Base-by-base conservation (phyloP, 2,113 vertebrate species). In the Trogon melanurus region DNA sequence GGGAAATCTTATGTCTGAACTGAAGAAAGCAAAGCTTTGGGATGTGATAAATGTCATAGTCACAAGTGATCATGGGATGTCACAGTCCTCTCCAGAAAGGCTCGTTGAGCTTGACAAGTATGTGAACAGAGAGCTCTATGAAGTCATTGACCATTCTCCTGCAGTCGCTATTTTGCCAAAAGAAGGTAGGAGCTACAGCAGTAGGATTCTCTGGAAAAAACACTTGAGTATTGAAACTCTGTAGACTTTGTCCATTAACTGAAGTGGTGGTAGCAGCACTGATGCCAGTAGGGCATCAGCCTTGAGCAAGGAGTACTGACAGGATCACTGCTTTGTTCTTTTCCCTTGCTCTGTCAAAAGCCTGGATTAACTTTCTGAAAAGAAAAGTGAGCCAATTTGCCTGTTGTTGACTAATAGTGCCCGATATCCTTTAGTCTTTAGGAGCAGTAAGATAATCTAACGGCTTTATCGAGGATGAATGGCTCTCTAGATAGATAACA, bases 31-130 rank as follows among this genome's bases (percentile, higher is more conserved):
- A 0, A 98, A 98, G 36, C 72, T 99, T 72, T 99, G 98, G 94
- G 96, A 98, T 51, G 91, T 71, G 14, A 53, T 99, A 53, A 99
- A 99, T 95, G 96, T 99, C 45, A 98, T 99, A 12, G 97, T 99
- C 91, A 99, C 99, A 32, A 99, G 99, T 22, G 99, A 99, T 93
- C 99, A 99, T 0, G 99, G 99, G 32, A 99, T 99, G 99, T 97
- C 98, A 2, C 98, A 99, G 96, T 98, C 98, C 1, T 99, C 98
- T 48, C 64, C 70, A 2, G 98, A 99, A 36, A 98, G 98, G 81
- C 96, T 99, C 57, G 98, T 99, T 69, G 98, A 99, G 73, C 98
- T 99, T 58, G 99, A 99, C 80, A 94, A 94, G 51, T 99, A 99
- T 1, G 96, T 99, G 89, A 96, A 96, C 61, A 98, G 97, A 87